Percentiles rank a stretch among this genome's conserved stretches.
Conservation (phyloP, 2,888 invertebrate genomes). For the Hemithea aestivaria region DNA sequence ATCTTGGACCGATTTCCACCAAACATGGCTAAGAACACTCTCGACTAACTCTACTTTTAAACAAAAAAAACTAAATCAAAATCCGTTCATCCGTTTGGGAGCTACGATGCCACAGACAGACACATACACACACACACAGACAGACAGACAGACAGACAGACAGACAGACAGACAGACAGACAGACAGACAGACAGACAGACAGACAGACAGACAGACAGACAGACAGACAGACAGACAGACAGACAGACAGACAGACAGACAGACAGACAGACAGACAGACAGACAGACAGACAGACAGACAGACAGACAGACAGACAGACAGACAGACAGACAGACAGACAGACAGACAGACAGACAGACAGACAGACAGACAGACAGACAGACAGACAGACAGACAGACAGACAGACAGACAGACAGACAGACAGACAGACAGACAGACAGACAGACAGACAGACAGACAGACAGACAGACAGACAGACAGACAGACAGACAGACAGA, state of each 20-base stretch:
- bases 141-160: conserved; percentile 23
- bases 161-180: conserved; percentile 25
- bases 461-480: conserved; percentile 27
- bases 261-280: conserved; percentile 27
- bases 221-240: conserved; percentile 28
- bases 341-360: conserved; percentile 26
- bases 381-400: conserved; percentile 26
- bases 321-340: conserved; percentile 27
- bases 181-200: conserved; percentile 27
- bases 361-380: conserved; percentile 28
- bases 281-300: conserved; percentile 24
- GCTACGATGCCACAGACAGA: no score
- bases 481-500: conserved; percentile 26
- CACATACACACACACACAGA: conserved; percentile 18
- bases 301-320: conserved; percentile 25
- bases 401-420: conserved; percentile 27
- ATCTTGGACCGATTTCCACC: no score
- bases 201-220: conserved; percentile 26
- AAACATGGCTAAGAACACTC: no score
- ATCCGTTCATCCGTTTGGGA: no score
- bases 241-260: conserved; percentile 27
- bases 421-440: conserved; percentile 24
- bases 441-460: conserved; percentile 25
- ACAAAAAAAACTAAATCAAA: no score
- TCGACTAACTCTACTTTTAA: no score